Base-by-base conservation (phyloP, 1,140 invertebrate genomes). In the Helicoverpa zea region DNA sequence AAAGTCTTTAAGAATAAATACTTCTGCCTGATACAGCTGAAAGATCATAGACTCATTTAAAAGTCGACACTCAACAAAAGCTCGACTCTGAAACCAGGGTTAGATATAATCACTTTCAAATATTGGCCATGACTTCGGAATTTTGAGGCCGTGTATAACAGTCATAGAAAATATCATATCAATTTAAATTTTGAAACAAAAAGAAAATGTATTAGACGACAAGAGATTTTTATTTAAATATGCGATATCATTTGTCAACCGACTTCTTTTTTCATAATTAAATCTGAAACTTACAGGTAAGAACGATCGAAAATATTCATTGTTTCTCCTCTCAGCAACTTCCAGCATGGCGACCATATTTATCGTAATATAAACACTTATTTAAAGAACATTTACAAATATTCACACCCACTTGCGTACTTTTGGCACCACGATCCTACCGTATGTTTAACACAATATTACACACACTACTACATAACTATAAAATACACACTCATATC, bases 291-390 rank as follows among this genome's bases (percentile, higher is more conserved):
- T 94, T 90, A 94, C 92, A 85, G 92, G 92, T 83, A 94, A 82
- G 87, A 94, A 94, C 16, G 91, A 90, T 68, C 84, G 82, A 77
- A 94, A 94, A 79, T 89, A 94, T 77, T 91, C 88, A 87, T 94
- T 93, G 81, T 89, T 91, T 30, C 84, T 79, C 77, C 83, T 87
- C 79, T 86, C 87, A 5, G 80, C 84, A 9, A 89, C 84, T 68
- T 88, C 89, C 14, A 92, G 66, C 86, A 92, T 84, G 59, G 89
- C 90, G 68, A 94, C 90, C 91, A 91, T 88, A 66, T 81, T 86
- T 64, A 56, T 77, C 43, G 85, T 78, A 83, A 85, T 83, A 86
- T 61, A 79, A 84, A 85, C 83, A 88, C 82, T 86, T 88, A 88
- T 87, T 88, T 91, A 86, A 86, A 88, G 84, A 76, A 85, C 79